A percentile compares a stretch with the other conserved stretches of the same genome.
These are phyloP conservation scores for Otolemur garnettii DNA, from an alignment of 2,113 vertebrate genomes.

Conservation along the genomic window DNA sequence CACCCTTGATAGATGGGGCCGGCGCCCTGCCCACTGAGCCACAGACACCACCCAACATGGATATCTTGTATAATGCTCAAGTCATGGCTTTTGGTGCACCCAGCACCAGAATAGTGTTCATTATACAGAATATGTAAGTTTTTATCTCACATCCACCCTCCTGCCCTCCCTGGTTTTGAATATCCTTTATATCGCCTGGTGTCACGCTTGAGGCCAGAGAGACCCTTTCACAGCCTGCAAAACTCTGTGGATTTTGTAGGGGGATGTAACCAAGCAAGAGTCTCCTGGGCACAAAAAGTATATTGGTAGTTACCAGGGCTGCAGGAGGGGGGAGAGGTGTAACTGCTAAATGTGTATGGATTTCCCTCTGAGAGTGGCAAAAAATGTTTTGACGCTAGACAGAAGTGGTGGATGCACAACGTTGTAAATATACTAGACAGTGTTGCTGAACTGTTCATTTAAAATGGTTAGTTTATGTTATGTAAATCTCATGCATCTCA, in stretches of 20 bases:
- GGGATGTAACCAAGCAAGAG: not conserved
- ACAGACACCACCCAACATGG: no score
- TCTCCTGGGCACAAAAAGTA: not conserved
- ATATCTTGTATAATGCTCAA: no score
- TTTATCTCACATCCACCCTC: no score
- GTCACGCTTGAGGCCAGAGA: not conserved
- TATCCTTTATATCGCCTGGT: no score
- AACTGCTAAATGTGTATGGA: not conserved
- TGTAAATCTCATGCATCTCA: not conserved
- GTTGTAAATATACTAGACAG: not conserved
- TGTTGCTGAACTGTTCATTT: conserved; percentile 14
- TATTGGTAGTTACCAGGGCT: no score
- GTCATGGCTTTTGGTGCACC: no score
- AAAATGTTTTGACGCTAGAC: not conserved
- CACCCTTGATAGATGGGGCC: no score
- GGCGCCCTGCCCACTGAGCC: no score
- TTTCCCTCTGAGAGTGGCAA: not conserved
- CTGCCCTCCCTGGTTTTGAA: no score
- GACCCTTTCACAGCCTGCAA: not conserved
- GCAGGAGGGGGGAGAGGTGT: not conserved
- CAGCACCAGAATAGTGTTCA: no score
- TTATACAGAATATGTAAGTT: no score
- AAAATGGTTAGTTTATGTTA: not conserved
- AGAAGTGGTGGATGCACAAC: not conserved
- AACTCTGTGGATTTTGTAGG: not conserved